These are phyloP conservation scores for Rostratula benghalensis DNA, from an alignment of 2,113 vertebrate genomes.

Conservation along the genomic window DNA sequence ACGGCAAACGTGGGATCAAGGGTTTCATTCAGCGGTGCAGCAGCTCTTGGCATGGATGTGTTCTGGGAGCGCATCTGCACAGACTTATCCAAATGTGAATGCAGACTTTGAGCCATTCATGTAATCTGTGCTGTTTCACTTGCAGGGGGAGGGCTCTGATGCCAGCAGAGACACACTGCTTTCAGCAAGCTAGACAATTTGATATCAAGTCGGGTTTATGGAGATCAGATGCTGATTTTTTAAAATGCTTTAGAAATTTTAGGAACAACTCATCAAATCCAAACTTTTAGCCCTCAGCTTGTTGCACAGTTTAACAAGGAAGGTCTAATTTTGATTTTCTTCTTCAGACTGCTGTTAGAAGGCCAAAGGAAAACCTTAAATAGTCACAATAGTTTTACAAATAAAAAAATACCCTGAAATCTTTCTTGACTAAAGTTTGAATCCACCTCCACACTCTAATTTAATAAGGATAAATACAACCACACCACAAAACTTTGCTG, in stretches of 20 bases:
- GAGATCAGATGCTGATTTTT: not conserved
- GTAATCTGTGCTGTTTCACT: not conserved
- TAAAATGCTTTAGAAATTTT: not conserved
- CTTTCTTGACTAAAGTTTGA: not conserved
- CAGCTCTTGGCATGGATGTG: not conserved
- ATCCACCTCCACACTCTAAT: not conserved
- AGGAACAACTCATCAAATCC: not conserved
- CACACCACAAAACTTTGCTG: not conserved
- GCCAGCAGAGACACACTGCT: not conserved
- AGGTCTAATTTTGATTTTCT: not conserved
- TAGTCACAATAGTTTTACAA: not conserved
- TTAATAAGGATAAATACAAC: not conserved
- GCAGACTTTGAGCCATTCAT: not conserved
- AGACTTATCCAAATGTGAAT: not conserved
- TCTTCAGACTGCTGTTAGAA: not conserved
- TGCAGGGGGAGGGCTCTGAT: not conserved
- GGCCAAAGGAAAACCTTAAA: not conserved
- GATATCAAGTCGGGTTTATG: not conserved
- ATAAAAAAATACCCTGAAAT: not conserved
- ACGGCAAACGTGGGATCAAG: not conserved
- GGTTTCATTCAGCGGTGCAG: not conserved
- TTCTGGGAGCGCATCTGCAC: accelerated
- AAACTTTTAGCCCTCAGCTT: not conserved
- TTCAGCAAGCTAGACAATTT: not conserved
- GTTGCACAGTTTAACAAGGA: not conserved